Evolutionary conservation across 2,113 vertebrate species (phyloP).

Genomic region (Chloebia gouldiae): DNA sequence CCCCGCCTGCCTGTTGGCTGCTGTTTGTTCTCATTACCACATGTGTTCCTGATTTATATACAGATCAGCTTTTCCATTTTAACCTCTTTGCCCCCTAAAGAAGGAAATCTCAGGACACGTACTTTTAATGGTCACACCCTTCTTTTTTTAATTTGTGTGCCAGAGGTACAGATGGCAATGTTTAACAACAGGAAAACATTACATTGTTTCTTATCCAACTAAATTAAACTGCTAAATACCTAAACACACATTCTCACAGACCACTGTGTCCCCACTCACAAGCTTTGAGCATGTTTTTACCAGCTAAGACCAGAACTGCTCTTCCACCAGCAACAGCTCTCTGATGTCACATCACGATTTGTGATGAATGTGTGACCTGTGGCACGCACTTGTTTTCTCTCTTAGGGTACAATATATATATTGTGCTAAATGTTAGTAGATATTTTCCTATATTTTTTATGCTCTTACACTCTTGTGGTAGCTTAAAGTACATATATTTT

Average conservation of each 20-base stretch:
- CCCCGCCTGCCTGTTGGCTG: constrained; percentile 15
- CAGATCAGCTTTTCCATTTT: constrained; percentile 51
- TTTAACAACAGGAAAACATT: constrained; percentile 60
- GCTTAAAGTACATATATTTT: constrained; percentile 1
- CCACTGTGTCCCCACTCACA: background rate
- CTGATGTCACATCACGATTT: background rate
- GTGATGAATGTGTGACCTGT: constrained; percentile 3
- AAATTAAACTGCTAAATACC: constrained; percentile 47
- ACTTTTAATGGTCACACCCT: constrained; percentile 57
- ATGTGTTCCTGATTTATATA: constrained; percentile 43
- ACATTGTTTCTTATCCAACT: constrained; percentile 45
- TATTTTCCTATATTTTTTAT: constrained; percentile 44
- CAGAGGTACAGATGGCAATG: constrained; percentile 57
- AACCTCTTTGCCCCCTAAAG: constrained; percentile 55
- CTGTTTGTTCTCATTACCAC: constrained; percentile 58
- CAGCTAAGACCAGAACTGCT: constrained; percentile 1
- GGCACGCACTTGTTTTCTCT: constrained; percentile 18
- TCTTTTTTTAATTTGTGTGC: constrained; percentile 59
- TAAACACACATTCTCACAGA: constrained; percentile 6
- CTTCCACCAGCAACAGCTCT: background rate
- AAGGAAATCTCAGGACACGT: constrained; percentile 53
- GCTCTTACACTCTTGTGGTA: background rate
- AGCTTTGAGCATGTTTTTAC: background rate
- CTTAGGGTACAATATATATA: background rate
- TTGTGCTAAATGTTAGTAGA: constrained; percentile 51